phyloP scores from a whole-genome alignment of 2,113 vertebrate species.

The Eidolon helvum region DNA sequence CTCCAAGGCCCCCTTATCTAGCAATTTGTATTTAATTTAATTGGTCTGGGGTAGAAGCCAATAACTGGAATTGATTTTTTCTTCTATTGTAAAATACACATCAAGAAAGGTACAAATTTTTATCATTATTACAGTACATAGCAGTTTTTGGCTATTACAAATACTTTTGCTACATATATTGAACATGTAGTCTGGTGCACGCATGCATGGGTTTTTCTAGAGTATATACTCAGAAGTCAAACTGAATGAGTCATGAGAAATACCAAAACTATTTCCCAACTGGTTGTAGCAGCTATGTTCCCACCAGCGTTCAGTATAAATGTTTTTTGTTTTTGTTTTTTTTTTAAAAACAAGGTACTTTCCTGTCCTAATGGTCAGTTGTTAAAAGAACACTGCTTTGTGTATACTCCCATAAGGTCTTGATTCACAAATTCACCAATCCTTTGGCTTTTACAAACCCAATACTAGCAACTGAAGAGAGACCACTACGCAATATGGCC shows the following conservation, averaged over 20 bases:
- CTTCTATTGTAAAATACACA: not conserved
- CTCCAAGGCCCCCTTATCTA: not conserved
- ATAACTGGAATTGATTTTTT: not conserved
- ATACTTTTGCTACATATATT: not conserved
- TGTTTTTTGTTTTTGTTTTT: too few species aligned
- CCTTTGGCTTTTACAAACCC: not conserved
- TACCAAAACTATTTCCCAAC: not conserved
- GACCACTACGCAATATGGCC: not conserved
- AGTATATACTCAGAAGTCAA: not conserved
- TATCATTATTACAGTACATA: not conserved
- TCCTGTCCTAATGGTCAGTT: not conserved
- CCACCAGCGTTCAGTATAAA: not conserved
- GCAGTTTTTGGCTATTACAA: not conserved
- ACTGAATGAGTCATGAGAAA: not conserved
- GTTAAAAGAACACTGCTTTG: not conserved
- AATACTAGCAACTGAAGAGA: not conserved
- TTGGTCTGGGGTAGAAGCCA: not conserved
- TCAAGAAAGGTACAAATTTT: not conserved
- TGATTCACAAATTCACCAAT: conserved; percentile 42
- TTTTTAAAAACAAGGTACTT: not conserved
- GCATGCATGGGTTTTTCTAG: not conserved
- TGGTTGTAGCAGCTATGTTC: not conserved
- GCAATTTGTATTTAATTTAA: not conserved
- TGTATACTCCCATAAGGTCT: not conserved
- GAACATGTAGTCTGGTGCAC: not conserved